These are phyloP conservation scores for Synaphobranchus kaupii DNA, from an alignment of 2,797 vertebrate genomes.

Conservation along the genomic window DNA sequence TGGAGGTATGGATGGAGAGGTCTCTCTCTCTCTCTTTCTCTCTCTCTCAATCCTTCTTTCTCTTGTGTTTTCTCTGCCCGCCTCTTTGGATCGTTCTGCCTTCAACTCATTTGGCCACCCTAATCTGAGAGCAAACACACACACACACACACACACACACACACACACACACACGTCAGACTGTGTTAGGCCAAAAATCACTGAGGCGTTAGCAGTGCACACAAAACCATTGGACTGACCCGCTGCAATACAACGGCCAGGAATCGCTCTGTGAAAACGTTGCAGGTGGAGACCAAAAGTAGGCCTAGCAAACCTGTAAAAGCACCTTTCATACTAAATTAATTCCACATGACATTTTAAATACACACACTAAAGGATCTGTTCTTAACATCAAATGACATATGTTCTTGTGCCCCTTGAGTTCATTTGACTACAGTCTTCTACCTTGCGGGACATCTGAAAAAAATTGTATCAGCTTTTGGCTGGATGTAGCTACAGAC, in stretches of 20 bases:
- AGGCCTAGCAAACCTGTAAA: neutral
- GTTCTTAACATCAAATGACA: neutral
- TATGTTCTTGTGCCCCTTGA: neutral
- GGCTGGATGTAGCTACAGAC: neutral
- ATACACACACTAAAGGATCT: neutral
- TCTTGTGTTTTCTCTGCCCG: constrained; percentile 41
- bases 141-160: constrained; percentile 57
- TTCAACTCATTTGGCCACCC: constrained; percentile 62
- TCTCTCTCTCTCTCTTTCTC: constrained; percentile 36
- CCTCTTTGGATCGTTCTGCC: constrained; percentile 58
- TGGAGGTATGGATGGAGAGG: constrained; percentile 35
- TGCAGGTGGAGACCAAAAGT: constrained; percentile 27
- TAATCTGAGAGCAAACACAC: constrained; percentile 68
- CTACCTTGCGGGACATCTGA: neutral
- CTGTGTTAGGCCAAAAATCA: constrained; percentile 66
- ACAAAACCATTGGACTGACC: constrained; percentile 56
- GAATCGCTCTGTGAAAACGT: constrained; percentile 24
- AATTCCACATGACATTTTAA: neutral
- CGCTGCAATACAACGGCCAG: constrained; percentile 29
- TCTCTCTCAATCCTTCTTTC: constrained; percentile 22
- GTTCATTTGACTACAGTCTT: neutral
- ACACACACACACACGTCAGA: constrained; percentile 58
- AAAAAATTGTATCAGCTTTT: neutral
- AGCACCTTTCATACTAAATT: neutral
- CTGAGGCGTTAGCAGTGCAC: constrained; percentile 66